Base-by-base conservation (phyloP, 2,888 invertebrate species). In the Incurvaria masculella region DNA sequence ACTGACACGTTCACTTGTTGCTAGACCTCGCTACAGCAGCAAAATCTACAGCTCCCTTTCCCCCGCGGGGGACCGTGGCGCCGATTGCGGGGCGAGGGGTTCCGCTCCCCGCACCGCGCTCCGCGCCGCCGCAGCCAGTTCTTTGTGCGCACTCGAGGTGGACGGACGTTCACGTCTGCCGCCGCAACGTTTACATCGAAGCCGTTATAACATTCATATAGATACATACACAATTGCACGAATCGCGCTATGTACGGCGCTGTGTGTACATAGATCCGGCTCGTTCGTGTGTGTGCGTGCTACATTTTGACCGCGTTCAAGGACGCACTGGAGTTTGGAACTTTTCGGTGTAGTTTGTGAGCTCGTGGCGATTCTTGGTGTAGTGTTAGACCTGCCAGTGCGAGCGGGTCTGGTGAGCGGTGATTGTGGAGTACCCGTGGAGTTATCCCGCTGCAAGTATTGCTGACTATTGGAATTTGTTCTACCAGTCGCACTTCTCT, bases 1-100 rank as follows among this genome's bases (percentile, higher is more conserved):
- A 61, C 58, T 57, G 63, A n/a, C 6, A 68, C 72, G 72, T 69
- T 74, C 74, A 76, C 75, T 76, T 76, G 75, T 78, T 76, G 76
- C 75, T 76, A 41, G 21, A 11, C 33, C n/a, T n/a, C n/a, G n/a
- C n/a, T n/a, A n/a, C n/a, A n/a, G n/a, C n/a, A n/a, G n/a, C n/a
- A n/a, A n/a, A n/a, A n/a, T n/a, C n/a, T n/a, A 72, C 68, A 69
- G 68, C 66, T 67, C 62, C 52, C 54, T 55, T 57, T 58, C 57
- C 53, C 55, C 52, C 52, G 49, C 52, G 57, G 55, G 56, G 41
- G 44, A 21, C 38, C 48, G 38, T 45, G 33, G 33, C 44, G 43
- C 48, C 48, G 46, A 51, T 44, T 23, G 53, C 44, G 52, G 50
- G 23, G 23, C 23, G 5, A 10, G 11, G 33, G 8, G 16, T 14